Percentiles rank a stretch among this genome's conserved stretches.
Evolutionary conservation across 2,113 vertebrate genomes (phyloP).

Genomic region (Pseudopodoces humilis): DNA sequence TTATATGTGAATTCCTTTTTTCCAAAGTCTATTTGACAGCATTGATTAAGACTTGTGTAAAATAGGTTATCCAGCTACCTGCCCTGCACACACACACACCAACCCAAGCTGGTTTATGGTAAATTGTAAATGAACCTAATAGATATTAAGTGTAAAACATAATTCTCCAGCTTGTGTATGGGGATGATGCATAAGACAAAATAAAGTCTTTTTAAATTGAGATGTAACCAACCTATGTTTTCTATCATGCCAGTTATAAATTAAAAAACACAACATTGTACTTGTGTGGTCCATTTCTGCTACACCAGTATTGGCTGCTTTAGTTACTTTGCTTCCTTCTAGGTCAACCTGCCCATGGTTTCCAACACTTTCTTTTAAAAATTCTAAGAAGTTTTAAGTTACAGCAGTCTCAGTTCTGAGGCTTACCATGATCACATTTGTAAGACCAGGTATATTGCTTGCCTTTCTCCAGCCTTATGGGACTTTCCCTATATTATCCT

Average conservation of each 20-base stretch:
- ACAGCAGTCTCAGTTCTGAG: not conserved
- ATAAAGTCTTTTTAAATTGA: not conserved
- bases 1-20: not conserved
- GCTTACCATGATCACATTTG: not conserved
- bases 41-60: not conserved
- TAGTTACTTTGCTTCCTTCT: not conserved
- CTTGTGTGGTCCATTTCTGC: not conserved
- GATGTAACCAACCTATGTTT: not conserved
- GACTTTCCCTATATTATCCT: not conserved
- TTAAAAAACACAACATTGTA: not conserved
- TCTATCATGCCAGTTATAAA: not conserved
- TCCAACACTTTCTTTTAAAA: not conserved
- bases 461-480: not conserved
- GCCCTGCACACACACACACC: accelerated
- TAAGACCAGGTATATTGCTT: not conserved
- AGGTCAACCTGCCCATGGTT: not conserved
- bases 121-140: not conserved
- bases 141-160: not conserved
- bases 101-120: not conserved
- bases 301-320: not conserved
- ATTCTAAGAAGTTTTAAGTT: not conserved
- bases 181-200: not conserved
- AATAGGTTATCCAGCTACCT: not conserved
- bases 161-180: not conserved
- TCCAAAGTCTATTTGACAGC: not conserved